Evolutionary conservation across 2,113 vertebrate genomes (phyloP), one percentile per base, ranked within the genome.

Genomic region (Riparia riparia): DNA sequence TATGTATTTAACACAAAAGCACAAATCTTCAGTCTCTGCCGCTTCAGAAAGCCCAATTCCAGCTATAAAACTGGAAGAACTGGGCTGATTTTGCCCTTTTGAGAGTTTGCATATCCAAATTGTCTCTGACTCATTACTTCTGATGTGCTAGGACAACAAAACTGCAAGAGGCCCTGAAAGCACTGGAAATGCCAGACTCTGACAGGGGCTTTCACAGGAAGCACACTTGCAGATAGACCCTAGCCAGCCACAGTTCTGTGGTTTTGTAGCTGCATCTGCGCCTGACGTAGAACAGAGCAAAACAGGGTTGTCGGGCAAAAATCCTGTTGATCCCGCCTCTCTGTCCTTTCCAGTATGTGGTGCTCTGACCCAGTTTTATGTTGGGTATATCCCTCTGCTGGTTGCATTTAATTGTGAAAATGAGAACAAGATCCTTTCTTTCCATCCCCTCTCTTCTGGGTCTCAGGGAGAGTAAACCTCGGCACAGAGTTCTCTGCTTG

Each of bases 101-200:
- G 28, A 58, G 78, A 60, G 81, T 72, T 79, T 69, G 17, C 16
- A 25, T 79, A n/a, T 54, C 22, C 17, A 14, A 12, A 51, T 60
- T 79, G 15, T 56, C 66, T 85, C 19, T n/a, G 41, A 0, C 56
- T 82, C 12, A 1, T 12, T 12, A 53, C 31, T 69, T 79, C 4
- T 31, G 53, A 41, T 0, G 0, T 12, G 8, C 19, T 49, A 44
- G 22, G 87, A 25, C 53, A 87, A 17, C 70, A 63, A 56, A 91
- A 82, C 78, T 5, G 0, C 16, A 2, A 19, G 51, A 51, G 54
- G 84, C 60, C 42, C 64, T 37, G 32, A 54, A 58, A 71, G 60
- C 6, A 1, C 41, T 42, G 0, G 0, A 58, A 3, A 3, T 61
- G 6, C n/a, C 32, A 9, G 11, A 9, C n/a, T 15, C 32, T 34